Base-by-base conservation (phyloP, 2,888 invertebrate species). In the Aromia moschata region DNA sequence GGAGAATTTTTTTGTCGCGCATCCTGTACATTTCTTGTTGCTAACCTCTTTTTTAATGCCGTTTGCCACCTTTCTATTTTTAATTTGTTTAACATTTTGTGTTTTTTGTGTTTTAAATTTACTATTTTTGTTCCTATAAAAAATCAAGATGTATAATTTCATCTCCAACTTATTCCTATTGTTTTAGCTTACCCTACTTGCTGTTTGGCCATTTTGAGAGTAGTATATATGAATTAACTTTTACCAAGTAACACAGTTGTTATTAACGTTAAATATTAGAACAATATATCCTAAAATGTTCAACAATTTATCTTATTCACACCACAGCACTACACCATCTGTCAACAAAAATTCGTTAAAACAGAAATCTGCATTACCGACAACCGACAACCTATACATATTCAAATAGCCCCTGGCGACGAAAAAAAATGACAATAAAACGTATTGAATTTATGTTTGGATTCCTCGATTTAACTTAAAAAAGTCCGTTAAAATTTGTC, bases 1-100 rank as follows among this genome's bases (percentile, higher is more conserved):
- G 87, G 66, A 92, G 89, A 36, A 93, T 90, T 80, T 89, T 91
- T n/a, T 67, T 90, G 86, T 45, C 93, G 85, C 12, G 92, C 93
- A 83, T 93, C 93, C 2, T 82, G 79, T 1, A 80, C 66, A 52
- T 70, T 74, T 11, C 84, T 31, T 20, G 56, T 17, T 66, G 38
- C 74, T 71, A 16, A 47, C 52, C 20, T 56, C 25, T 66, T 69
- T 43, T 66, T 68, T n/a, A n/a, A 64, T 56, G 4, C 53, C 55
- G 16, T 45, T 51, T 43, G 55, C 61, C 10, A 45, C 12, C 15
- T 49, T 62, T 14, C 18, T 25, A 31, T 44, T 62, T 52, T 44
- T 63, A 10, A 25, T 59, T 30, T 41, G 52, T 18, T 41, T 60
- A 1, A 41, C 25, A 20, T 57, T 60, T 40, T 58, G 60, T 14